Evolutionary conservation across 2,888 invertebrate genomes (phyloP), one percentile per base, ranked within the genome.

Genomic region (Clusia tigrina): DNA sequence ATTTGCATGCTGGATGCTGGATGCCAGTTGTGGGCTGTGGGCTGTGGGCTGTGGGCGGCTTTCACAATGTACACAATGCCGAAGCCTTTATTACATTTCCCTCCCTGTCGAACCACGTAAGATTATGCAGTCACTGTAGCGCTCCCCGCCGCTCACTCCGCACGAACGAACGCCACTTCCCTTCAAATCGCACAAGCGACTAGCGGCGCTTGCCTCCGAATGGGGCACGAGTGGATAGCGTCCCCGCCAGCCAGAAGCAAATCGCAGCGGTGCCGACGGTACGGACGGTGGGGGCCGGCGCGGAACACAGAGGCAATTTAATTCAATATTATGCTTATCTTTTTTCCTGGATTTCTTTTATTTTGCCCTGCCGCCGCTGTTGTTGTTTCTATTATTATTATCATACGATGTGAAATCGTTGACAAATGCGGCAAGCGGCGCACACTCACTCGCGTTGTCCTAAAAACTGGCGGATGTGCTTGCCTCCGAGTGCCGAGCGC

Each of bases 391-490:
- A 15, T 15, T 6, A 2, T 15, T 22, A n/a, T n/a, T n/a, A n/a
- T n/a, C n/a, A n/a, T n/a, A n/a, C n/a, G n/a, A n/a, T n/a, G n/a
- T n/a, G n/a, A n/a, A 22, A 48, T 9, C 48, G 20, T 48, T 48
- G 32, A 32, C 32, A 32, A 32, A 15, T 17, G 42, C 42, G 42
- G 10, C 15, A 48, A 18, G 20, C 48, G 22, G 25, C 20, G 23
- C 9, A 26, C 58, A 58, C 32, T 58, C 48, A 58, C 51, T 58
- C 48, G 22, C 48, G 51, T 51, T 58, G 58, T 58, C 32, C 48
- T 51, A 48, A 58, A 51, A 48, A 20, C 22, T 48, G 18, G 48
- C 22, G 48, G 48, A 48, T 48, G 3, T 48, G 48, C 48, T 22
- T 42, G 48, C 48, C n/a, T n/a, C n/a, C n/a, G n/a, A n/a, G n/a